Conservation (phyloP, 2,888 invertebrate species). For the Sinodicranocentrus sp. region DNA sequence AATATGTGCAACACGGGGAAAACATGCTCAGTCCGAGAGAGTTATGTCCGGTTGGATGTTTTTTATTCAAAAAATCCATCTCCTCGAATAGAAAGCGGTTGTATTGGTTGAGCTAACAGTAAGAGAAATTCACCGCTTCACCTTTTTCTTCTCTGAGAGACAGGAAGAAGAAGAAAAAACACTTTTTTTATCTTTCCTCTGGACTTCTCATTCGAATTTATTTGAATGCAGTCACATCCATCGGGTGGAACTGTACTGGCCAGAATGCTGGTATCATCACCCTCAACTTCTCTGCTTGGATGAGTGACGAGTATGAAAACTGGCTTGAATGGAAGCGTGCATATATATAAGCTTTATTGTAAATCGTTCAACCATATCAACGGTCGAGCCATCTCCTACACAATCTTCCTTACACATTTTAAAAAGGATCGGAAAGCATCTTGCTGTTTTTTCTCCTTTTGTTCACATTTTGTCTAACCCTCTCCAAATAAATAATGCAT, state of each 20-base stretch:
- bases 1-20: not conserved
- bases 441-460: conserved; percentile 26
- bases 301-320: conserved; percentile 30
- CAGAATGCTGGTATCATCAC: conserved; percentile 17
- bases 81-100: conserved; percentile 34
- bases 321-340: not conserved
- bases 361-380: conserved; percentile 50
- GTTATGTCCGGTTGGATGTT: conserved; percentile 52
- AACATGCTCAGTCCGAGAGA: not conserved
- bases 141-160: conserved; percentile 6
- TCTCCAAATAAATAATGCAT: conserved; percentile 48
- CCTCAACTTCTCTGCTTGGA: conserved; percentile 44
- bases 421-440: conserved; percentile 34
- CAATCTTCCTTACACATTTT: conserved; percentile 37
- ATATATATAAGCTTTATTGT: conserved; percentile 40
- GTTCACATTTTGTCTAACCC: conserved; percentile 21
- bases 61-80: conserved; percentile 54
- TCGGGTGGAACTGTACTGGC: too few relatives aligned
- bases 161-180: conserved; percentile 12
- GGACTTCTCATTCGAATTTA: conserved; percentile 33
- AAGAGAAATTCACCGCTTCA: conserved; percentile 28
- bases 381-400: conserved; percentile 34
- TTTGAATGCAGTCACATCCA: conserved; percentile 59
- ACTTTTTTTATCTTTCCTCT: conserved; percentile 1
- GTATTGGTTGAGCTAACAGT: conserved; percentile 1